These are phyloP conservation scores for Kuschelorhynchus macadamiae DNA, from an alignment of 2,888 invertebrate genomes.

Conservation along the genomic window DNA sequence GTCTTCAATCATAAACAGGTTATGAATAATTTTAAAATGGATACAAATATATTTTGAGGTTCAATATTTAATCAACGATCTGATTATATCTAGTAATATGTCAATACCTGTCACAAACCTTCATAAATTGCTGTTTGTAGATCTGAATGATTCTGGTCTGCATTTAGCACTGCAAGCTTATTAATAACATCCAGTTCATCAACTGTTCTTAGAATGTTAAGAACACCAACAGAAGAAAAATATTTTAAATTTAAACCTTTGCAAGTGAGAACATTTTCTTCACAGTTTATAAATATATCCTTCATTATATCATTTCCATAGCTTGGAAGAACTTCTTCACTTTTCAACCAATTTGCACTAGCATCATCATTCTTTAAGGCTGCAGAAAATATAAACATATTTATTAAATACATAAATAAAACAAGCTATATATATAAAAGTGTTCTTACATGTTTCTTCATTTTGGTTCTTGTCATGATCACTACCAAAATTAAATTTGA, in stretches of 20 bases:
- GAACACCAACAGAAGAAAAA: constrained; percentile 67
- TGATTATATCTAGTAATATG: too few relatives aligned
- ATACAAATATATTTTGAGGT: too few relatives aligned
- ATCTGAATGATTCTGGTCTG: constrained; percentile 80
- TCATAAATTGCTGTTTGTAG: constrained; percentile 84
- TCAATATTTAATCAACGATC: too few relatives aligned
- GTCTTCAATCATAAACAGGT: too few relatives aligned
- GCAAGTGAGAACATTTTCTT: constrained; percentile 37
- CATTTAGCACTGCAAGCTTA: constrained; percentile 68
- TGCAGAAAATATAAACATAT: constrained; percentile 35
- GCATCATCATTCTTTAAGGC: constrained; percentile 14
- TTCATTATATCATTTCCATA: constrained; percentile 33
- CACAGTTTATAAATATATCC: constrained; percentile 45
- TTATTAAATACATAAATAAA: not conserved
- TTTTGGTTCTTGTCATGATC: constrained; percentile 1
- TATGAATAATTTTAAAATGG: too few relatives aligned
- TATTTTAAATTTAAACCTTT: constrained; percentile 68
- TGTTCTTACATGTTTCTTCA: not conserved
- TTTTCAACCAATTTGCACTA: constrained; percentile 45
- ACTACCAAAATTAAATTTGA: constrained; percentile 21
- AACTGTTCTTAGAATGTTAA: constrained; percentile 58
- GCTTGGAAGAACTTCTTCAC: constrained; percentile 44
- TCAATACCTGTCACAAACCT: too few relatives aligned
- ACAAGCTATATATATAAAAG: not conserved
- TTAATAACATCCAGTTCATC: constrained; percentile 58